A percentile compares a stretch with the other conserved stretches of the same genome.
These are phyloP conservation scores for Drosophila eohydei DNA, from an alignment of 2,888 invertebrate species.

Conservation along the genomic window DNA sequence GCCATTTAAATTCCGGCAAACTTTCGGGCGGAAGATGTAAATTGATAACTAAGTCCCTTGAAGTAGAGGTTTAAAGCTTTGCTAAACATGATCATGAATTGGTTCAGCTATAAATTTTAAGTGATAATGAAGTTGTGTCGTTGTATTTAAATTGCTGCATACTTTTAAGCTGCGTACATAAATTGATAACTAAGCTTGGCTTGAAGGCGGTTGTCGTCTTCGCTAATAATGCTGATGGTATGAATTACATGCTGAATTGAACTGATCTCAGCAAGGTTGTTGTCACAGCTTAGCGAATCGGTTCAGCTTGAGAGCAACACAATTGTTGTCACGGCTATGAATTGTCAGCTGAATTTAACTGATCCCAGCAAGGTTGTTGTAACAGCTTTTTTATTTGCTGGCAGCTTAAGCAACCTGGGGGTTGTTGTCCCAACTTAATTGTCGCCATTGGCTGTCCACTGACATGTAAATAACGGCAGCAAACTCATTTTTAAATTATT, in stretches of 20 bases:
- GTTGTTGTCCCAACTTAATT: background rate
- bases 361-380: background rate
- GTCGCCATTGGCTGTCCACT: background rate
- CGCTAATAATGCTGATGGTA: background rate
- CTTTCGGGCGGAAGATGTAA: slow-evolving; percentile 30
- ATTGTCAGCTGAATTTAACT: background rate
- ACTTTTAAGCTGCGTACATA: background rate
- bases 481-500: background rate
- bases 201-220: background rate
- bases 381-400: too few relatives aligned
- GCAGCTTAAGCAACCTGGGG: background rate
- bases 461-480: background rate
- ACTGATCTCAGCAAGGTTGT: background rate
- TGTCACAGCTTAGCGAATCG: background rate
- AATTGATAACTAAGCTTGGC: background rate
- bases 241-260: too few relatives aligned
- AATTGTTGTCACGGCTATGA: background rate
- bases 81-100: background rate
- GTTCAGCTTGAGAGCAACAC: background rate
- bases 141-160: background rate
- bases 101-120: background rate
- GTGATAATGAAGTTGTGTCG: background rate
- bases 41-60: background rate
- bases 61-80: background rate
- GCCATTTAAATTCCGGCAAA: slow-evolving; percentile 24